phyloP scores from a whole-genome alignment of 2,797 vertebrate genomes.

The Paedocypris micromegethes region DNA sequence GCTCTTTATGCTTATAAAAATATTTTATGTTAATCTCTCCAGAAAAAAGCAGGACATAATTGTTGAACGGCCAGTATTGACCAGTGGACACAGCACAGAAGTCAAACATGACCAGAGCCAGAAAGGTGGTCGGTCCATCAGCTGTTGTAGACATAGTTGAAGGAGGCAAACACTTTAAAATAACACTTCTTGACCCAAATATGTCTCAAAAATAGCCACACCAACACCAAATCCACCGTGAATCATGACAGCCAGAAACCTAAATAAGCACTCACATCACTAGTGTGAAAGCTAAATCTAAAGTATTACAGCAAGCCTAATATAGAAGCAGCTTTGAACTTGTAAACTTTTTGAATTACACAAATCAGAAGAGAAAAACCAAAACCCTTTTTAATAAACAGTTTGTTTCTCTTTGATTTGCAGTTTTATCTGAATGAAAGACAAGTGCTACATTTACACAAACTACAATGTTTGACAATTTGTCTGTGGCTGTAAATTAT shows the following conservation, averaged over 20 bases:
- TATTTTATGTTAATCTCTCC: conserved; percentile 34
- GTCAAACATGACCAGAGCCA: background rate
- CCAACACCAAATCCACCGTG: conserved; percentile 56
- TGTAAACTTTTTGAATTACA: no score
- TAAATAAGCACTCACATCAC: conserved; percentile 61
- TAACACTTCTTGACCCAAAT: conserved; percentile 73
- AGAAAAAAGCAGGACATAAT: conserved; percentile 9
- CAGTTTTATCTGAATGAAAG: no score
- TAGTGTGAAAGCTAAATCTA: conserved; percentile 53
- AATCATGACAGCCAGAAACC: conserved; percentile 50
- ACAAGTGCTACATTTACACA: no score
- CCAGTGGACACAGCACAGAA: background rate
- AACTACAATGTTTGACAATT: no score
- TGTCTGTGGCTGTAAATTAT: no score
- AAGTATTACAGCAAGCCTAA: background rate
- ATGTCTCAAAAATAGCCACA: conserved; percentile 63
- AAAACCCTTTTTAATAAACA: no score
- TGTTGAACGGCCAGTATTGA: background rate
- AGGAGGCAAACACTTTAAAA: conserved; percentile 65
- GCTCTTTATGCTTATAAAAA: no score
- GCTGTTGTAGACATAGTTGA: conserved; percentile 55
- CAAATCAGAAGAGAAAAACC: no score
- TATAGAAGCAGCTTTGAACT: no score
- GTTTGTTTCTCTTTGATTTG: no score
- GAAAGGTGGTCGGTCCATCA: background rate